These are phyloP conservation scores for Phrynosoma blainvillii DNA, from an alignment of 2,113 vertebrate species.

Conservation along the genomic window DNA sequence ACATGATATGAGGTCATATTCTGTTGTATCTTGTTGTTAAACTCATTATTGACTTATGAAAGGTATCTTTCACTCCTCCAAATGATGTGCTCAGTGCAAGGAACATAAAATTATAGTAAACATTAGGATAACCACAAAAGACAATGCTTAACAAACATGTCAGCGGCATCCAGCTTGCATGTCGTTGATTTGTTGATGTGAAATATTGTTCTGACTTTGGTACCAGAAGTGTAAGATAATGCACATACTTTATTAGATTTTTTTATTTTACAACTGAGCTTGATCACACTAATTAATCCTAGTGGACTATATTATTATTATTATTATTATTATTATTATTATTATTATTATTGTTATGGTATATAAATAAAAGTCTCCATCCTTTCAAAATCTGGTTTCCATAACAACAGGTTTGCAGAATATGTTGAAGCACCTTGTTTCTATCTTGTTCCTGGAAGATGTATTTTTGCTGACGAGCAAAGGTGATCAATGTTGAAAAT, in stretches of 20 bases:
- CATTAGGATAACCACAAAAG: not conserved
- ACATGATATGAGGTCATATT: slow-evolving; percentile 26
- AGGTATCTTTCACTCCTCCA: not conserved
- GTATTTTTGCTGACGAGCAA: slow-evolving; percentile 47
- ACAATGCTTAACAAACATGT: not conserved
- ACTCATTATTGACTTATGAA: not conserved
- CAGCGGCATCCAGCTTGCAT: slow-evolving; percentile 53
- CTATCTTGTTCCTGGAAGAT: slow-evolving; percentile 55
- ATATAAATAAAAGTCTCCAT: slow-evolving; percentile 28
- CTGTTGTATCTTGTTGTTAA: slow-evolving; percentile 29
- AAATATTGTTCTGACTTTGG: slow-evolving; percentile 59
- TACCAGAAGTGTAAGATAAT: slow-evolving; percentile 70
- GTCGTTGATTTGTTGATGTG: slow-evolving; percentile 58
- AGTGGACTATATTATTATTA: slow-evolving; percentile 60
- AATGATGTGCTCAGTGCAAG: not conserved
- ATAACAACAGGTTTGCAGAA: slow-evolving; percentile 70
- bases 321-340: slow-evolving; percentile 42
- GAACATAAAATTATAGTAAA: not conserved
- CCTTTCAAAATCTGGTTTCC: slow-evolving; percentile 67
- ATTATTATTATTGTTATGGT: slow-evolving; percentile 36
- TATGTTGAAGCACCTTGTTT: slow-evolving; percentile 61
- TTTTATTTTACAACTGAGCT: slow-evolving; percentile 52
- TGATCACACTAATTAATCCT: slow-evolving; percentile 68
- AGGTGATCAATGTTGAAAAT: slow-evolving; percentile 34
- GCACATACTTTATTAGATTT: slow-evolving; percentile 62